Percentiles rank a stretch among this genome's conserved stretches.
Conservation (phyloP, 2,113 vertebrate genomes). For the Neogobius melanostomus region DNA sequence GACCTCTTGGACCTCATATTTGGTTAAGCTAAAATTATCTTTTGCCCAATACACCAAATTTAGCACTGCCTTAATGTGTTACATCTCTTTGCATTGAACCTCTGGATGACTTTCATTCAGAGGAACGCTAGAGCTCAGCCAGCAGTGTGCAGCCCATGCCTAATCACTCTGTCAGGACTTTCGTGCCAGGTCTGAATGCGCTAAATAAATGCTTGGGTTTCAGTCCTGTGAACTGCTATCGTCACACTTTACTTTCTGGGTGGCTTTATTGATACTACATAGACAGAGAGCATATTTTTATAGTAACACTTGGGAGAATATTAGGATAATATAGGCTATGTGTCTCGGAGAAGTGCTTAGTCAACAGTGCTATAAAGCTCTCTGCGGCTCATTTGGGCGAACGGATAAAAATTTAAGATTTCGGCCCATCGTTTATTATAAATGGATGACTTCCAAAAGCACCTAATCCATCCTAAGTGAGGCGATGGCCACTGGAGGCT, state of each 20-base stretch:
- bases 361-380: constrained; percentile 41
- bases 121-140: neutral
- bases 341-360: constrained; percentile 41
- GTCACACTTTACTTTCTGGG: constrained; percentile 5
- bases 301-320: constrained; percentile 29
- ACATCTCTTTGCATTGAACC: no score
- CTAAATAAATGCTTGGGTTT: constrained; percentile 2
- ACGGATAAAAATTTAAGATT: constrained; percentile 34
- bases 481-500: constrained; percentile 11
- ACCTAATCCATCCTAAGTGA: constrained; percentile 29
- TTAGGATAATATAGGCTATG: constrained; percentile 27
- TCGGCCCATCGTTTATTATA: constrained; percentile 26
- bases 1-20: no score
- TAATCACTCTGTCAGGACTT: neutral
- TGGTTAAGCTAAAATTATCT: no score
- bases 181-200: neutral
- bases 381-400: constrained; percentile 34
- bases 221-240: neutral
- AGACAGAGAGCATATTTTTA: constrained; percentile 11
- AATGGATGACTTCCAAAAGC: constrained; percentile 34
- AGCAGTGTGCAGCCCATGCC: neutral
- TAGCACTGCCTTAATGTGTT: no score
- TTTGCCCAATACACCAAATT: no score
- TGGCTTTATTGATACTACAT: constrained; percentile 18
- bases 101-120: no score